Evolutionary conservation across 2,113 vertebrate genomes (phyloP), one percentile per base, ranked within the genome.

Genomic region (Mesitornis unicolor): DNA sequence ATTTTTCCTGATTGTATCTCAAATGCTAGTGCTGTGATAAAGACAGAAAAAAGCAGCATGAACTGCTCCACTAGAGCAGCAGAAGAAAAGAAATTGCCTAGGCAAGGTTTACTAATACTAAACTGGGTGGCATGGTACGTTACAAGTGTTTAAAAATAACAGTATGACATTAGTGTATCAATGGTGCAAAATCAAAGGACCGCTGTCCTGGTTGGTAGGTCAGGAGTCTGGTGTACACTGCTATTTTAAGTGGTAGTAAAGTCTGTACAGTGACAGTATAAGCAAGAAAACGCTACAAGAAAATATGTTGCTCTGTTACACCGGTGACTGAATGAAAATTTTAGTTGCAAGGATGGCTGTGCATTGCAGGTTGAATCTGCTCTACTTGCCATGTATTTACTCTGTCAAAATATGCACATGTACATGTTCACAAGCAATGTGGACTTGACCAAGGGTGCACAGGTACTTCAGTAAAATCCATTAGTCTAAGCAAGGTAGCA

Each of bases 111-210:
- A 56, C 33, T 90, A 84, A 81, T 63, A 75, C 28, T 36, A 87
- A 74, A 79, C 69, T 92, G 87, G 57, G 69, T 91, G 69, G 77
- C 84, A 38, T 53, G 69, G 43, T 87, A 26, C 0, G 0, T 84
- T 94, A 73, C 69, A 91, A 67, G 64, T 16, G 81, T 93, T 95
- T 97, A 95, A 96, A 96, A 95, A 95, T 95, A 96, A 89, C 93
- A 89, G 54, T 50, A 38, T 95, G 94, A 95, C 89, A 82, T 91
- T 91, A 78, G 60, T 75, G 51, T 89, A 75, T 92, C 77, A 84
- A 92, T 64, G 64, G 31, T 82, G 83, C 74, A 91, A 95, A 95
- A 96, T 91, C 83, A 96, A 95, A 96, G 89, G 77, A 17, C 87
- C 0, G 16, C 73, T 94, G 86, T 91, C 73, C 84, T 81, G 73